A percentile compares a stretch with the other conserved stretches of the same genome.
Conservation (phyloP, 2,888 invertebrate genomes). For the Graphium colonna region DNA sequence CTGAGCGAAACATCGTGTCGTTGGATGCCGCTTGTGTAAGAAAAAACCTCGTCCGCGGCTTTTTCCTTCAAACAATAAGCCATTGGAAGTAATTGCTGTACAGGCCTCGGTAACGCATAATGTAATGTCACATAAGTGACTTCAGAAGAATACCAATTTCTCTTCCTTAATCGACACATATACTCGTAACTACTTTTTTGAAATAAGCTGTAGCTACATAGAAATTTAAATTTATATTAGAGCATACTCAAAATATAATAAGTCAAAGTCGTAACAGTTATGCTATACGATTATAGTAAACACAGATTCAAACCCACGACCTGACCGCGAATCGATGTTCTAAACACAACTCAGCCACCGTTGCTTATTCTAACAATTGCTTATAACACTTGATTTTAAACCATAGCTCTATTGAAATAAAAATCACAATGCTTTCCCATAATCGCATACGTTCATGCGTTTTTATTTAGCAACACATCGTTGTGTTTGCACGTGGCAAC, state of each 20-base stretch:
- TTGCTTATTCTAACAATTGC: not conserved
- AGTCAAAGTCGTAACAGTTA: no score
- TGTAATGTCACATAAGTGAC: not conserved
- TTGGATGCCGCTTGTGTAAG: constrained; percentile 34
- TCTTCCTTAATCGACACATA: no score
- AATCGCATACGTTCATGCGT: not conserved
- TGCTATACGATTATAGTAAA: not conserved
- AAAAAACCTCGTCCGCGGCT: constrained; percentile 25
- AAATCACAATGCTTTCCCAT: not conserved
- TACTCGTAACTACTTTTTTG: no score
- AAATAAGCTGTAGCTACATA: no score
- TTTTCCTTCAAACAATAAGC: constrained; percentile 13
- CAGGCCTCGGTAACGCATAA: constrained; percentile 2
- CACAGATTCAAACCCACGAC: not conserved
- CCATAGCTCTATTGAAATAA: not conserved
- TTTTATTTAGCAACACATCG: not conserved
- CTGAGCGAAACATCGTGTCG: constrained; percentile 37
- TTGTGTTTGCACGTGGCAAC: constrained; percentile 3
- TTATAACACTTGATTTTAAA: not conserved
- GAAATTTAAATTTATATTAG: no score
- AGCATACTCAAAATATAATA: no score
- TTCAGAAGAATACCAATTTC: no score
- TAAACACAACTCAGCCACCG: not conserved
- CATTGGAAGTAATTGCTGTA: constrained; percentile 7
- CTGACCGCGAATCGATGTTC: not conserved